Evolutionary conservation across 2,113 vertebrate species (phyloP), one percentile per base, ranked within the genome.

Genomic region (Motacilla alba): DNA sequence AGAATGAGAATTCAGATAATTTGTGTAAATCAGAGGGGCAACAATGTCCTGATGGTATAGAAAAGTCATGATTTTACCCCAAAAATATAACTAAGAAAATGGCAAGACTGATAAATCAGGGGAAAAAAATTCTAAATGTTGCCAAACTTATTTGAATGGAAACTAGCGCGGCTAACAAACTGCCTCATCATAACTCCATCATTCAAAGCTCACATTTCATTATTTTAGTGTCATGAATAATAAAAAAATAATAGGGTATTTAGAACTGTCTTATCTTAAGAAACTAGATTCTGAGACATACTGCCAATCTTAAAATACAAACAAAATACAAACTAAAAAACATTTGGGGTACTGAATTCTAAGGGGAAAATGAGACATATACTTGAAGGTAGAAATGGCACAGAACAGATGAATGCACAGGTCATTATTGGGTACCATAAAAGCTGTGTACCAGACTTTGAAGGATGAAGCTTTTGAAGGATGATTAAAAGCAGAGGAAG

Each of bases 201-300:
- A 1, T 84, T 89, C 81, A 90, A 89, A 91, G 18, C 19, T 95
- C 46, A 55, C 22, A 62, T 94, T 92, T 93, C 31, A 69, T 76
- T 96, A 30, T 92, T 93, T 95, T 69, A 80, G 13, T 83, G 12
- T 70, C 67, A 47, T 10, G 44, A 70, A 93, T 62, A 22, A 10
- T 76, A 72, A 85, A 83, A 93, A 90, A 2, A 12, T n/a, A n/a
- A n/a, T 68, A 73, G 17, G 8, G 4, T 55, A 75, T 86, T 96
- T 88, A 73, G 20, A 91, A 59, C 39, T 78, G 4, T 62, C 33
- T 83, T 76, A 87, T 47, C 39, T 89, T 83, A 74, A 91, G 56
- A 90, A 91, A 79, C 24, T 18, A 81, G 50, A 86, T 70, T 76
- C 33, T 55, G 39, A 80, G n/a, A 79, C 53, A 77, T 35, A 11